Conservation (phyloP, 2,888 invertebrate species). For the Drosophila cognata region DNA sequence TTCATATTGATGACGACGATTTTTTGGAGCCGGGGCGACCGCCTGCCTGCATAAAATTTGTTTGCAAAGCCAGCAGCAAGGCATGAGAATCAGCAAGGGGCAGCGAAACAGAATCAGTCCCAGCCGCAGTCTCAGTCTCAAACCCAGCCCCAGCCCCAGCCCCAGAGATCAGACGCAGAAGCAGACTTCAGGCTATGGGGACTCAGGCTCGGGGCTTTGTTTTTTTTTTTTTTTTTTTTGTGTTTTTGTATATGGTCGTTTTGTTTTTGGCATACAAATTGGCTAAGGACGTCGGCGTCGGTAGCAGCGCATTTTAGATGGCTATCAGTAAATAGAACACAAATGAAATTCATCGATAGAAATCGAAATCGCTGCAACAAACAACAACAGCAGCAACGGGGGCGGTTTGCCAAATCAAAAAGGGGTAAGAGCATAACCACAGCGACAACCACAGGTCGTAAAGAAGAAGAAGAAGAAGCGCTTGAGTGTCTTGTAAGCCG, state of each 20-base stretch:
- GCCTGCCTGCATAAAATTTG: conserved; percentile 77
- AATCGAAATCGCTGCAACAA: conserved; percentile 75
- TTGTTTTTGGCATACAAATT: conserved; percentile 66
- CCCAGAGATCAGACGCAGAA: conserved; percentile 3
- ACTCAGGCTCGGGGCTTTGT: conserved; percentile 4
- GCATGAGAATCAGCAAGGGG: conserved; percentile 61
- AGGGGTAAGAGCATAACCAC: conserved; percentile 22
- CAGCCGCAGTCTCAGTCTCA: conserved; percentile 10
- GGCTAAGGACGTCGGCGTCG: conserved; percentile 63
- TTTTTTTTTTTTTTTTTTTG: background rate
- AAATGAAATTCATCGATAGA: conserved; percentile 83
- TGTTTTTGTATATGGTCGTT: conserved; percentile 6
- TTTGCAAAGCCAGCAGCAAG: conserved; percentile 52
- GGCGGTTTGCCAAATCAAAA: conserved; percentile 52
- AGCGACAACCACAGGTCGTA: conserved; percentile 9
- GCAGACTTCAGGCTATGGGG: conserved; percentile 3
- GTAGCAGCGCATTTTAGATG: conserved; percentile 81
- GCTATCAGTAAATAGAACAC: conserved; percentile 83
- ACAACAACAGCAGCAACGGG: conserved; percentile 32
- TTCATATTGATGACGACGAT: conserved; percentile 67
- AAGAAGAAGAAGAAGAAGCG: conserved; percentile 12
- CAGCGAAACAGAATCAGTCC: conserved; percentile 23
- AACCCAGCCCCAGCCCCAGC: conserved; percentile 6
- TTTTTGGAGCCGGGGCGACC: conserved; percentile 44
- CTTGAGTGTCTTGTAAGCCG: conserved; percentile 27